Base-by-base conservation (phyloP, 2,888 invertebrate species). In the Rhyacophila evoluta region DNA sequence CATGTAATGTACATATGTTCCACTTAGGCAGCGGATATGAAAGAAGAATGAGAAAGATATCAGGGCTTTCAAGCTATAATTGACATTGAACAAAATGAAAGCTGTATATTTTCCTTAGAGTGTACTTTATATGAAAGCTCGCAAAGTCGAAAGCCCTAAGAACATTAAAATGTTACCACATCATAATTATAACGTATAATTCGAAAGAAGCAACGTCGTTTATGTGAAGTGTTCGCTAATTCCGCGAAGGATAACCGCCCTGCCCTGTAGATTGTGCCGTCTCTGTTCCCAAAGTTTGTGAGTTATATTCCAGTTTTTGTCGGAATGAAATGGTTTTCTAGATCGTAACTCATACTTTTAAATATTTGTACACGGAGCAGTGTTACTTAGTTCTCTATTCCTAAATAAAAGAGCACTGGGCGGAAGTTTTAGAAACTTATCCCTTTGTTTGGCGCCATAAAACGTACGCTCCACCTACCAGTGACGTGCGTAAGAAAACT, bases 291-390 rank as follows among this genome's bases (percentile, higher is more conserved):
- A 75, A 80, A 80, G 74, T 80, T 80, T 78, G 36, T 78, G 80
- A 80, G 80, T 80, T 75, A 80, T 80, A 38, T 73, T 68, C 71
- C 75, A 75, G 74, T 79, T 69, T 77, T 71, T 37, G 75, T 74
- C 29, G 37, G 77, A 79, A 70, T 72, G 77, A 69, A 79, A 77
- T 77, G 79, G 76, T 79, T 81, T 79, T 75, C 68, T 39, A 79
- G 81, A 37, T 68, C 70, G 70, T 78, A 77, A 79, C 79, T 79
- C 69, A 79, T 80, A 77, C 70, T 74, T 77, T 80, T 77, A 77
- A 80, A 77, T 80, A 80, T 80, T 74, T 80, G 75, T 72, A 76
- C 78, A 74, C 37, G 76, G 55, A 19, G 38, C 28, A 76, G 10
- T 70, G 71, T 37, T 39, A 71, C 39, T 74, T 75, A 25, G 68